A percentile compares a stretch with the other conserved stretches of the same genome.
Conservation (phyloP, 1,140 invertebrate genomes). For the Schlechtendalia chinensis region DNA sequence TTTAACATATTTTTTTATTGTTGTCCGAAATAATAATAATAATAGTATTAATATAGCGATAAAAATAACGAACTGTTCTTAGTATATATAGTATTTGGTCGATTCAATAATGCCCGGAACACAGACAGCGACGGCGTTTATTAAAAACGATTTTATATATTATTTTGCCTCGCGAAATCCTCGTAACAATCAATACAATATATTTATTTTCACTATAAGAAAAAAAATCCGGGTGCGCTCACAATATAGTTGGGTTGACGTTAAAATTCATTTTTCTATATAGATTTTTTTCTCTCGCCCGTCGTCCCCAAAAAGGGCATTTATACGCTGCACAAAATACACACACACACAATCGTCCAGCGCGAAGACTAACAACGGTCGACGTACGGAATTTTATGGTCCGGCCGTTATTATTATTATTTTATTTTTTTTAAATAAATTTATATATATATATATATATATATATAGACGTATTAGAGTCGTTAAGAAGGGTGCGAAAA, state of each 20-base stretch:
- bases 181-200: not conserved
- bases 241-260: not conserved
- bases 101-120: not conserved
- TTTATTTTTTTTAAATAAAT: not conserved
- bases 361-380: conserved; percentile 25
- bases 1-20: conserved; percentile 24
- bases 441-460: not conserved
- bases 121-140: not conserved
- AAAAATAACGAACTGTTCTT: not conserved
- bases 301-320: not conserved
- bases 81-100: not conserved
- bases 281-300: not conserved
- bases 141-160: conserved; percentile 17
- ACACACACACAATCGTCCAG: too few species aligned
- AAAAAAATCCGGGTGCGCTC: not conserved
- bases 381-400: conserved; percentile 10
- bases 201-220: not conserved
- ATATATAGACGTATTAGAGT: conserved; percentile 6
- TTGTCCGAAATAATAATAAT: conserved; percentile 1
- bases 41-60: conserved; percentile 8
- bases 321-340: not conserved
- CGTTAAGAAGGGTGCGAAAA: conserved; percentile 32
- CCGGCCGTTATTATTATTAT: conserved; percentile 27
- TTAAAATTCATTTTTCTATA: conserved; percentile 25
- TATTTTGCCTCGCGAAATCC: not conserved